Conservation (phyloP, 2,888 invertebrate genomes). For the Griposia aprilina region DNA sequence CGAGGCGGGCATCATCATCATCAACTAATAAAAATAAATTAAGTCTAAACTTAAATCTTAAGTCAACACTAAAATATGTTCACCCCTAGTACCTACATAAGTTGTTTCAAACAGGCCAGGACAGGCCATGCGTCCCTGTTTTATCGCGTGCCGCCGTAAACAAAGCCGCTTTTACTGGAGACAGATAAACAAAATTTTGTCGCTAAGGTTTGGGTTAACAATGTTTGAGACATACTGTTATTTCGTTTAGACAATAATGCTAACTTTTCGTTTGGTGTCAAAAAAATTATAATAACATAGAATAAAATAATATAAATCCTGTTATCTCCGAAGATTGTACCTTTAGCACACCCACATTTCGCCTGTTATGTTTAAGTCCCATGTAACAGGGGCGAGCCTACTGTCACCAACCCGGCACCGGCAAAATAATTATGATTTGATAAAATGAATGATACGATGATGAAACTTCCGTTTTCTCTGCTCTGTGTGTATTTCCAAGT, state of each 20-base stretch:
- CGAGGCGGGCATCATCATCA: not conserved
- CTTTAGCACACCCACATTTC: no score
- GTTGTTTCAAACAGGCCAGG: constrained; percentile 65
- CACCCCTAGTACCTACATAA: constrained; percentile 63
- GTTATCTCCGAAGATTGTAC: no score
- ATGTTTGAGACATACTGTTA: constrained; percentile 68
- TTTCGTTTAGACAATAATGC: constrained; percentile 17
- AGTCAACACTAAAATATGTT: not conserved
- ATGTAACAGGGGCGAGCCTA: no score
- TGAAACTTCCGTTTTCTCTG: not conserved
- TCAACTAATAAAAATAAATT: not conserved
- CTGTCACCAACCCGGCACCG: no score
- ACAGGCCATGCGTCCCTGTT: constrained; percentile 73
- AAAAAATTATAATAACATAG: not conserved
- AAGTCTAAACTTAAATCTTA: not conserved
- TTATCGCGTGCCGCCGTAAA: constrained; percentile 83
- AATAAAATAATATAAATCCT: not conserved
- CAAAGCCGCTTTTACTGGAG: constrained; percentile 78
- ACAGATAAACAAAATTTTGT: constrained; percentile 83
- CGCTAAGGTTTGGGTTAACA: constrained; percentile 75
- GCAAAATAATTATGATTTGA: not conserved
- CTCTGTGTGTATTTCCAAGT: not conserved
- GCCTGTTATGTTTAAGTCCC: no score
- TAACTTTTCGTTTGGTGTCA: not conserved
- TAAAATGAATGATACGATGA: not conserved